phyloP scores from a whole-genome alignment of 2,113 vertebrate species.

The Phrynosoma platyrhinos region DNA sequence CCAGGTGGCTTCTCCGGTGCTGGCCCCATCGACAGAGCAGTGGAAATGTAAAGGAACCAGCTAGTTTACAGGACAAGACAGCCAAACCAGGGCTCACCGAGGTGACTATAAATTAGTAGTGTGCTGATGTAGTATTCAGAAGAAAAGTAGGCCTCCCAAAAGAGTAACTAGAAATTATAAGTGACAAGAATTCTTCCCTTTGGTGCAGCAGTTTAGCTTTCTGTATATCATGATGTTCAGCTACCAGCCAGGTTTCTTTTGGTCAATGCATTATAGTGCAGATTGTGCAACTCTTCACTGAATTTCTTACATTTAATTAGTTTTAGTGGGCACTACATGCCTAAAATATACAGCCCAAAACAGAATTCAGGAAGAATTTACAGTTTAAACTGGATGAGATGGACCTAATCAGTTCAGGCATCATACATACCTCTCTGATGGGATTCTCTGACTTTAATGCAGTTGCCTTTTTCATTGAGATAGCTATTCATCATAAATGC shows the following conservation, averaged over 20 bases:
- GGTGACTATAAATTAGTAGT: slow-evolving; percentile 68
- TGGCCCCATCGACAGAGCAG: slow-evolving; percentile 62
- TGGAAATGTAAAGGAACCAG: slow-evolving; percentile 65
- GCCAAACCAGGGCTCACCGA: slow-evolving; percentile 84
- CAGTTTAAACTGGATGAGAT: background rate
- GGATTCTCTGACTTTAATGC: background rate
- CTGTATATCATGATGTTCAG: background rate
- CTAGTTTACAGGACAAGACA: slow-evolving; percentile 82
- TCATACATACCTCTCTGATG: background rate
- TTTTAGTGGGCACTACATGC: background rate
- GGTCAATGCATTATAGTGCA: background rate
- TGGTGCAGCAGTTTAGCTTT: background rate
- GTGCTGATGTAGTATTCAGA: background rate
- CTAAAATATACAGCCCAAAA: background rate
- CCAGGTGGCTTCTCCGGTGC: slow-evolving; percentile 81
- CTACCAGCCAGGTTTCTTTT: background rate
- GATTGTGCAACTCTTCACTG: background rate
- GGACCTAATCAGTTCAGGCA: background rate
- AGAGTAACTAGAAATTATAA: background rate
- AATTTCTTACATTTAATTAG: background rate
- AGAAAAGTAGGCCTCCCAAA: no score
- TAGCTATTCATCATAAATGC: background rate
- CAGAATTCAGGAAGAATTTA: background rate
- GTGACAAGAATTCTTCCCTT: slow-evolving; percentile 1
- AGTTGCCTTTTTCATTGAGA: background rate